phyloP scores from a whole-genome alignment of 1,140 invertebrate genomes.

The Arion vulgaris region DNA sequence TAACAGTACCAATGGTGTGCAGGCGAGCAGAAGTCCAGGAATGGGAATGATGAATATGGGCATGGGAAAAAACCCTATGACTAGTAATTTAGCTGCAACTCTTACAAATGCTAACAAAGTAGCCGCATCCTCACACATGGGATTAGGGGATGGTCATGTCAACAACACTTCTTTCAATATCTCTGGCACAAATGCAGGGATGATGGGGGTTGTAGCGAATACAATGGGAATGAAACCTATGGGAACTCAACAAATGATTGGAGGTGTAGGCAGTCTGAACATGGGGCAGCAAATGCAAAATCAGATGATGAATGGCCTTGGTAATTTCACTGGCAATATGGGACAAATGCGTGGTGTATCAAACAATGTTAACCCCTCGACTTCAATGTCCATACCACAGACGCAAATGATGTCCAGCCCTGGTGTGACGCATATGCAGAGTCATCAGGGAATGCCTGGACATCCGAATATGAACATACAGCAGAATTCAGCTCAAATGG shows the following conservation, averaged over 20 bases:
- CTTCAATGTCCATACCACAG: constrained; percentile 54
- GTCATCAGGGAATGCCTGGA: constrained; percentile 54
- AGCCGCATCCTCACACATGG: constrained; percentile 39
- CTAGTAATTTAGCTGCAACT: constrained; percentile 33
- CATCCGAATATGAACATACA: constrained; percentile 56
- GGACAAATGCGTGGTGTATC: constrained; percentile 57
- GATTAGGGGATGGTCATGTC: constrained; percentile 32
- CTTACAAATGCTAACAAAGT: constrained; percentile 51
- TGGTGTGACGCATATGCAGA: constrained; percentile 48
- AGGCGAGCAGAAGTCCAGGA: constrained; percentile 43
- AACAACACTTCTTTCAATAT: constrained; percentile 37
- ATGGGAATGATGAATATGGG: constrained; percentile 42
- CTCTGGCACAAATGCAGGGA: constrained; percentile 12
- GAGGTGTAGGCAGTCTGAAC: constrained; percentile 41
- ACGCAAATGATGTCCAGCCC: constrained; percentile 53
- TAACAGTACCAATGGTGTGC: constrained; percentile 47
- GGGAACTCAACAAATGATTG: constrained; percentile 44
- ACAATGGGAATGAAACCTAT: constrained; percentile 42
- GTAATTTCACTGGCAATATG: constrained; percentile 54
- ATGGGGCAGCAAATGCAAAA: constrained; percentile 48
- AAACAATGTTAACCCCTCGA: constrained; percentile 43
- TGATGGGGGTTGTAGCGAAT: constrained; percentile 36
- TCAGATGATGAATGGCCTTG: constrained; percentile 70
- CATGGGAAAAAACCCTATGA: constrained; percentile 28
- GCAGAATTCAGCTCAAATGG: constrained; percentile 48